Evolutionary conservation across 2,797 vertebrate species (phyloP), one percentile per base, ranked within the genome.

Genomic region (Mallotus villosus): DNA sequence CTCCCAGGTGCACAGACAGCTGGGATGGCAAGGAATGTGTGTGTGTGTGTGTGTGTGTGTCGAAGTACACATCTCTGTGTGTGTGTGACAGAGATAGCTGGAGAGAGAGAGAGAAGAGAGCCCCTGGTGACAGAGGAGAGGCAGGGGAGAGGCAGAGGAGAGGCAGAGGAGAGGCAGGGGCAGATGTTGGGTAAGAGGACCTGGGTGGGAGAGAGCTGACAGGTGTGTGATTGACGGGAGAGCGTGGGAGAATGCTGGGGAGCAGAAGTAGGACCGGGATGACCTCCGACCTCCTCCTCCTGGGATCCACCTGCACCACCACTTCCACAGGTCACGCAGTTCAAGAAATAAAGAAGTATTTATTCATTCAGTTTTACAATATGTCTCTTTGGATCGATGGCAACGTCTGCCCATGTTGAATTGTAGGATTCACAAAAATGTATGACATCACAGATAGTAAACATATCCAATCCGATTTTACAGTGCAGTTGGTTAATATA

Each of bases 1-100:
- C 82, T 41, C 37, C 87, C 91, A 92, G 90, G 91, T 92, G 91
- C 88, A 74, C 62, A 61, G 77, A 84, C 87, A 89, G 89, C 86
- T 89, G 89, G 77, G 79, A 82, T 71, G 74, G 70, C 65, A 12
- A 76, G 87, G 91, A 89, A 90, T 91, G 78, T 73, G 67, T 80
- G 66, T 59, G 21, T 37, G 51, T 25, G 58, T 32, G 41, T 24
- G 29, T 24, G 29, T 61, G 70, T 32, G 21, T 29, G 63, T 5
- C 49, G 17, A 16, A 46, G 53, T 57, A 46, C 11, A 21, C n/a
- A n/a, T 60, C 58, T 22, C 25, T 29, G 70, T 27, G 16, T 8
- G 63, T 25, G n/a, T 58, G 37, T 53, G 51, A 29, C 37, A 49
- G 37, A 68, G 57, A 55, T 62, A 63, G 62, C 3, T 29, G n/a